Base-by-base conservation (phyloP, 2,113 vertebrate genomes). In the Vireo altiloquus region DNA sequence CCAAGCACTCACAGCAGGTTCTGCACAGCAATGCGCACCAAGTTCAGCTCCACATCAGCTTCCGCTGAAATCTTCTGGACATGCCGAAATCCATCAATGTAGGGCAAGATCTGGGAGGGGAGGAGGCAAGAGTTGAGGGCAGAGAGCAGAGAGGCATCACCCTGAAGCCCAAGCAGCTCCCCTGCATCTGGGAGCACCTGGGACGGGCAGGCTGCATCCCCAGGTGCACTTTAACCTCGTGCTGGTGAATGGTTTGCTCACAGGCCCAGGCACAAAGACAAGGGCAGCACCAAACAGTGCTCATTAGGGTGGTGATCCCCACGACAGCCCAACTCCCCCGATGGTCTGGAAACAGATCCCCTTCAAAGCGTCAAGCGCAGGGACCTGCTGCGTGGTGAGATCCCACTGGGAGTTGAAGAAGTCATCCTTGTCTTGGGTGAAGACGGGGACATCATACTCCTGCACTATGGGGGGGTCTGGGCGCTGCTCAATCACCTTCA, bases 11-110 rank as follows among this genome's bases (percentile, higher is more conserved):
- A 99, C 99, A 99, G 96, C 47, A 99, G 97, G 96, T 99, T 99
- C 96, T 99, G 99, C 92, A 99, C 98, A 1, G 99, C 99, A 4
- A 99, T 99, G 95, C 99, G 99, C 95, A 99, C 99, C 59, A 99
- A 97, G 95, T 99, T 99, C 90, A 99, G 98, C 96, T 99, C 99
- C 71, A 99, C 99, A 0, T 99, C 99, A 0, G 99, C 99, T 94
- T 99, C 99, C 0, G 99, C 99, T 0, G 99, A 99, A 82, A 99
- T 99, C 96, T 99, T 99, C 95, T 99, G 99, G 65, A 99, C 98
- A 0, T 99, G 99, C 59, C 99, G 98, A 94, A 99, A 99, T 33
- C 99, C 99, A 33, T 99, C 99, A 0, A 99, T 99, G 85, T 99
- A 99, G 15, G 99, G 98, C 77, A 99, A 96, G 94, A 99, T 99